Evolutionary conservation across 2,797 vertebrate genomes (phyloP).

Genomic region (Pygocentrus nattereri): DNA sequence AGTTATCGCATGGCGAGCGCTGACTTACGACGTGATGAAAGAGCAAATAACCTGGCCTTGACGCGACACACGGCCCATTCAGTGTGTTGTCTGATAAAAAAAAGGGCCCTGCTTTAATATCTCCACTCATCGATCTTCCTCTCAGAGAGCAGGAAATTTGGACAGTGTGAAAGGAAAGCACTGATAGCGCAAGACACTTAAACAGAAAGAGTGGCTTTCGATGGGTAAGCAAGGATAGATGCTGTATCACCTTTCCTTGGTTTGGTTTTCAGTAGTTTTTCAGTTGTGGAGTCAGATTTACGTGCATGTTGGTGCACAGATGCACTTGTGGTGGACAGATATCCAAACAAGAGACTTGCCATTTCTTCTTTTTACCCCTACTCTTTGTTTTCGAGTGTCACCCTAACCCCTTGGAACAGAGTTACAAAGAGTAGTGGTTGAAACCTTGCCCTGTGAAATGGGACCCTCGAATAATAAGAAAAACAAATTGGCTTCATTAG

Average conservation of each 20-base stretch:
- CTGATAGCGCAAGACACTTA: conserved; percentile 10
- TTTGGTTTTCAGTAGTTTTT: not conserved
- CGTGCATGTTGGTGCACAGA: no score
- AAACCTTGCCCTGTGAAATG: no score
- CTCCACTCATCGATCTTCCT: conserved; percentile 51
- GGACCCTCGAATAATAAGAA: no score
- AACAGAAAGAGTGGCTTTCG: not conserved
- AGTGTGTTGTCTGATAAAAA: conserved; percentile 41
- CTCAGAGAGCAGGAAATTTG: conserved; percentile 18
- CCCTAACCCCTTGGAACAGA: no score
- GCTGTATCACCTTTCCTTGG: not conserved
- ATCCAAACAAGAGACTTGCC: no score
- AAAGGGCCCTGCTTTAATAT: conserved; percentile 51
- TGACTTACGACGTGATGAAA: conserved; percentile 43
- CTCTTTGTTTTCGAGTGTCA: no score
- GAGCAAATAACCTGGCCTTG: conserved; percentile 42
- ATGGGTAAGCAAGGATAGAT: not conserved
- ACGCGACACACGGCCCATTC: conserved; percentile 42
- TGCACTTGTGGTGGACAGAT: no score
- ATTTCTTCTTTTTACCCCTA: no score
- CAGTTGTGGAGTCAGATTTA: not conserved
- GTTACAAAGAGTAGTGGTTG: no score
- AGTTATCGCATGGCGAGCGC: conserved; percentile 27
- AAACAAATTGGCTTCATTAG: no score
- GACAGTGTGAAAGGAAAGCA: conserved; percentile 25